Evolutionary conservation across 2,888 invertebrate genomes (phyloP).

Genomic region (Sialis fuliginosa): DNA sequence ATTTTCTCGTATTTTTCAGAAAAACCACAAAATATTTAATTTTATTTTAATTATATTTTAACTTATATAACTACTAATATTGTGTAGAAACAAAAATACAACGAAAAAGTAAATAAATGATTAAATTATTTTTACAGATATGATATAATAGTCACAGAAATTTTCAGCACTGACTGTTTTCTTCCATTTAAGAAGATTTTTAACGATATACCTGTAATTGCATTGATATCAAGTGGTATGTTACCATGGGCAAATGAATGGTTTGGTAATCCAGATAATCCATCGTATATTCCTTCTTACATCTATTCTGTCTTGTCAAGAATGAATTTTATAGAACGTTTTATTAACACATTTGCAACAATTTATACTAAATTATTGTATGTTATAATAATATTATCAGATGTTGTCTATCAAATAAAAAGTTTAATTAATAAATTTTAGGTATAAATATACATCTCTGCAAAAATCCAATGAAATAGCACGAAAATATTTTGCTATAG

Average conservation of each 20-base stretch:
- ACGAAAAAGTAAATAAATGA: too few species aligned
- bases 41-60: too few species aligned
- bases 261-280: slow-evolving; percentile 36
- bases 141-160: slow-evolving; percentile 21
- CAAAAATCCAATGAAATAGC: slow-evolving; percentile 14
- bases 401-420: not conserved
- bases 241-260: slow-evolving; percentile 38
- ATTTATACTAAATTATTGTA: slow-evolving; percentile 10
- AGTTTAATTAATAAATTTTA: slow-evolving; percentile 9
- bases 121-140: too few species aligned
- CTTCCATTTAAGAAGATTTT: slow-evolving; percentile 37
- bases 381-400: slow-evolving; percentile 2
- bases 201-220: slow-evolving; percentile 32
- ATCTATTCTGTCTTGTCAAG: slow-evolving; percentile 29
- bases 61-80: too few species aligned
- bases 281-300: slow-evolving; percentile 37
- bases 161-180: slow-evolving; percentile 40
- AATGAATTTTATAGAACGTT: slow-evolving; percentile 32
- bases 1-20: too few species aligned
- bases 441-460: slow-evolving; percentile 10
- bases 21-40: too few species aligned
- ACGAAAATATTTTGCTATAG: slow-evolving; percentile 25
- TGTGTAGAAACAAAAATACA: too few species aligned
- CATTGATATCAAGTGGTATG: slow-evolving; percentile 31
- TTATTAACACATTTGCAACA: slow-evolving; percentile 24